Conservation (phyloP, 2,797 vertebrate species). For the Streptopelia turtur region DNA sequence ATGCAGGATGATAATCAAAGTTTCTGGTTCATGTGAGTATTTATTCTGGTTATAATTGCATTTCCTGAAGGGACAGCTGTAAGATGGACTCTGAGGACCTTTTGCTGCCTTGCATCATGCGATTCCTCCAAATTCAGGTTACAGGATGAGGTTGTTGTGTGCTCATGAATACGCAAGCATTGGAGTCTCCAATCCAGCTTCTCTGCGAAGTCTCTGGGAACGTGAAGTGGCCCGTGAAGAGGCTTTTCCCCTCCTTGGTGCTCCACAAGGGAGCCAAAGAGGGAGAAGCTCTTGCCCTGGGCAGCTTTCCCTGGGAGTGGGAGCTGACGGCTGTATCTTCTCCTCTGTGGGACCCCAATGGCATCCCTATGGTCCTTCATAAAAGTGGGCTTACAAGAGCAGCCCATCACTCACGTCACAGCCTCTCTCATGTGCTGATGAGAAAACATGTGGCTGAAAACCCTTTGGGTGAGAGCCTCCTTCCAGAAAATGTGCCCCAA, state of each 20-base stretch:
- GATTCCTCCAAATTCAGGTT: neutral
- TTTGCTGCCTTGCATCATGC: neutral
- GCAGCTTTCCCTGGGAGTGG: neutral
- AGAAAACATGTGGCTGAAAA: neutral
- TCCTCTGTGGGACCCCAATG: neutral
- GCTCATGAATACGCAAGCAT: rapidly evolving
- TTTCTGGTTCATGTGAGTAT: neutral
- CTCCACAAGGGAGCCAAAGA: neutral
- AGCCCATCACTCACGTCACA: rapidly evolving
- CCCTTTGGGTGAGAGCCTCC: neutral
- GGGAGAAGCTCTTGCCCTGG: neutral
- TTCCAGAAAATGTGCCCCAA: neutral
- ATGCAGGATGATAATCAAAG: neutral
- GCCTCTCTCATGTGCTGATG: rapidly evolving
- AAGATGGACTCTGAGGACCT: neutral
- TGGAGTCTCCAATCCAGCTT: neutral
- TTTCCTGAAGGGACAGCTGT: neutral
- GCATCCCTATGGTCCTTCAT: neutral
- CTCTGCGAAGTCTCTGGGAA: neutral
- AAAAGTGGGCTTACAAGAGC: neutral
- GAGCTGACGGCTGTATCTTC: neutral
- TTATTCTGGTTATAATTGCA: neutral
- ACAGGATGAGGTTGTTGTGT: neutral
- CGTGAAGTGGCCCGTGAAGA: neutral
- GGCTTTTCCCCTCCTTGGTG: neutral